A percentile compares a stretch with the other conserved stretches of the same genome.
These are phyloP conservation scores for Erethizon dorsatum DNA, from an alignment of 2,797 vertebrate genomes.

Conservation along the genomic window DNA sequence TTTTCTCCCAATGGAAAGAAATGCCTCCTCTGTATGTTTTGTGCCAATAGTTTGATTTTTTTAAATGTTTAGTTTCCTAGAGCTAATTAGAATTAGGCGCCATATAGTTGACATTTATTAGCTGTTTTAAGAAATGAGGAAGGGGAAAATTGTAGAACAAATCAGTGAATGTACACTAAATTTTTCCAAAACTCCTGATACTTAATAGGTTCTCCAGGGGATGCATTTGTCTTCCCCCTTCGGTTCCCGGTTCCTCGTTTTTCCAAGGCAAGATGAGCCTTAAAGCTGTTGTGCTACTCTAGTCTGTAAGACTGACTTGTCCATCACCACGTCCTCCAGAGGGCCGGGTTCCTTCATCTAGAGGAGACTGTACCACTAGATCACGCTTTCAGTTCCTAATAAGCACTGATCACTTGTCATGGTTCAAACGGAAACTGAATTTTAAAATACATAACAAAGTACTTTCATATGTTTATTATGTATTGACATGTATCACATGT, in stretches of 20 bases:
- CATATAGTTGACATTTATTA: constrained; percentile 19
- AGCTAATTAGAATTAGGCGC: constrained; percentile 54
- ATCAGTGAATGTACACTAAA: constrained; percentile 17
- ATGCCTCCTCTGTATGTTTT: neutral
- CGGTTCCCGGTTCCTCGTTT: neutral
- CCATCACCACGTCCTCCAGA: constrained; percentile 15
- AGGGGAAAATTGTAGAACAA: constrained; percentile 57
- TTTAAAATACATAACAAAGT: neutral
- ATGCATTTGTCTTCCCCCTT: neutral
- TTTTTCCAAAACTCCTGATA: neutral
- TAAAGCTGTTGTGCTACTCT: constrained; percentile 38
- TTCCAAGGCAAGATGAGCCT: constrained; percentile 1
- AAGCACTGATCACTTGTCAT: constrained; percentile 58
- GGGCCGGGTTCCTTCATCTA: constrained; percentile 9
- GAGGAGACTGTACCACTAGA: neutral
- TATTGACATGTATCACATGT: constrained; percentile 1
- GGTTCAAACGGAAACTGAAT: constrained; percentile 57
- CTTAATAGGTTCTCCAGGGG: neutral
- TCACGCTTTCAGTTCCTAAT: constrained; percentile 52
- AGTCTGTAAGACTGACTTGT: constrained; percentile 44
- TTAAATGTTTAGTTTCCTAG: constrained; percentile 29
- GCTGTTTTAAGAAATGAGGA: constrained; percentile 52
- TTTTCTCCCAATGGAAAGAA: constrained; percentile 1
- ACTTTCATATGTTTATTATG: neutral
- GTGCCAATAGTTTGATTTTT: neutral